Base-by-base conservation (phyloP, 2,888 invertebrate genomes). In the Globia sparganii region DNA sequence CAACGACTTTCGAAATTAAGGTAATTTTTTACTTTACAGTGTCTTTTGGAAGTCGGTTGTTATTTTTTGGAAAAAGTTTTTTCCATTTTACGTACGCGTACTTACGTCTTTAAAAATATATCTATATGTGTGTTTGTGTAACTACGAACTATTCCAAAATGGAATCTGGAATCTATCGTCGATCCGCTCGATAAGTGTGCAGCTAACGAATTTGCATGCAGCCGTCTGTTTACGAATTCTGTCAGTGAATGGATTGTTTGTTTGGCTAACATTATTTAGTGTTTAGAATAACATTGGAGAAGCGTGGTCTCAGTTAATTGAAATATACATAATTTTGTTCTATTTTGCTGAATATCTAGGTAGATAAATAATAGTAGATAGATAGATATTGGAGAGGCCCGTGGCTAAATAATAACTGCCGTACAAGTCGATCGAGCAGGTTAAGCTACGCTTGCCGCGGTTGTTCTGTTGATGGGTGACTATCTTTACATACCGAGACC, bases 171-270 rank as follows among this genome's bases (percentile, higher is more conserved):
- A 43, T 53, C 58, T 58, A 77, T 53, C 25, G n/a, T 21, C 8
- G 31, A 59, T 59, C n/a, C 25, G 4, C 13, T 72, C 59, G 40
- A 67, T 71, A 68, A 64, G 28, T 61, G 59, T 34, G 46, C 53
- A 58, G 58, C 61, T 62, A 83, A 78, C 66, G 67, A 78, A 64
- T 84, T 69, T 67, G 65, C 58, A 80, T 67, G 43, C n/a, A 62
- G 21, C 40, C 56, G 25, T 46, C 46, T 66, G 21, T 58, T 82
- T 81, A 76, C 37, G 66, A 34, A 83, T 83, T 80, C 82, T 37
- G 85, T 83, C 58, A 72, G 82, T 84, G 85, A 70, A 69, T 84
- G 4, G 11, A 49, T 64, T 73, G 49, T 70, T 64, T 69, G 56
- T 73, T 70, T 74, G 25, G 43, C 46, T 46, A 53, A 59, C 13